Conservation (phyloP, 2,888 invertebrate species). For the Oligia latruncula region DNA sequence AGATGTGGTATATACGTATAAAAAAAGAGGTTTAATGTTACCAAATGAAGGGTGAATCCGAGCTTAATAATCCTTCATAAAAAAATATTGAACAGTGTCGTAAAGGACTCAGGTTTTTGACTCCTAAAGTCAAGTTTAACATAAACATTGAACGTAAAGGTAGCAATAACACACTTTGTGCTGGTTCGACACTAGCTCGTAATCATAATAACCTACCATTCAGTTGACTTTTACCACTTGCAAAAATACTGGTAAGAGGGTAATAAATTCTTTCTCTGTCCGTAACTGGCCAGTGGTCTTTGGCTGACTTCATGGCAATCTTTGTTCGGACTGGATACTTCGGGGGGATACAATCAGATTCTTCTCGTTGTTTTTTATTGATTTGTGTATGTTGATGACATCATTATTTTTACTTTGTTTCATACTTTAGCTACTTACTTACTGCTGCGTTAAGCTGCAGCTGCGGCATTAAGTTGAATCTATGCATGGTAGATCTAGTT, state of each 20-base stretch:
- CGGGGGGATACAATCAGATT: background rate
- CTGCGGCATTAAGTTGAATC: background rate
- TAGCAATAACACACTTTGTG: conserved; percentile 53
- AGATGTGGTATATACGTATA: too few species aligned
- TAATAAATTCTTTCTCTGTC: conserved; percentile 55
- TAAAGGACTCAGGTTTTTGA: conserved; percentile 43
- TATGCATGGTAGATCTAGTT: background rate
- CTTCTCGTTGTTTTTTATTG: conserved; percentile 1
- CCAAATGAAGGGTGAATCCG: conserved; percentile 16
- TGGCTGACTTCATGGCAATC: conserved; percentile 15
- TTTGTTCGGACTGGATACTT: background rate
- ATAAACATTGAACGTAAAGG: conserved; percentile 36
- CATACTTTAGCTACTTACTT: background rate
- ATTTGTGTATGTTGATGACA: conserved; percentile 3
- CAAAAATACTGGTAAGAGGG: conserved; percentile 47
- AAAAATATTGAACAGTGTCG: conserved; percentile 31
- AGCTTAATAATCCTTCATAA: conserved; percentile 36
- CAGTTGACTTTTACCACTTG: conserved; percentile 56
- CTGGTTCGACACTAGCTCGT: conserved; percentile 37
- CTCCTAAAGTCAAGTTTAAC: conserved; percentile 25
- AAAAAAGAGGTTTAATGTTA: conserved; percentile 15
- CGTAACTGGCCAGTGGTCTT: conserved; percentile 31
- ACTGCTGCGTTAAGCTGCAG: background rate
- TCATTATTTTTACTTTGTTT: conserved; percentile 12
- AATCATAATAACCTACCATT: conserved; percentile 59